A percentile compares a stretch with the other conserved stretches of the same genome.
Conservation (phyloP, 2,113 vertebrate genomes). For the Cepphus grylle region DNA sequence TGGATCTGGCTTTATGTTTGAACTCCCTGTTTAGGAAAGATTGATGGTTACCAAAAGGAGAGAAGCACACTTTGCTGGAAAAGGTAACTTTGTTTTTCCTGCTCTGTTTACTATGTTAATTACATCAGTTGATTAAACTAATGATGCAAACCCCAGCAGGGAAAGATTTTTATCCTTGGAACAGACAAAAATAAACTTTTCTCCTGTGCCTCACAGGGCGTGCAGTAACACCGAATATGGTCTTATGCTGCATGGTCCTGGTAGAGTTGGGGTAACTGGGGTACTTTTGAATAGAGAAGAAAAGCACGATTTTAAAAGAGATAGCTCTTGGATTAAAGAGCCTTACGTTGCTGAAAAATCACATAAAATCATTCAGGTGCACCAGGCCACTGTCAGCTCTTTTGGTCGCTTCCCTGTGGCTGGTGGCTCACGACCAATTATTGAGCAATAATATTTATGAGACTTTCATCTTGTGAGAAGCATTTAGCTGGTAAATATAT, state of each 20-base stretch:
- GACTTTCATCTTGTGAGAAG: not conserved
- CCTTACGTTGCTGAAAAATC: not conserved
- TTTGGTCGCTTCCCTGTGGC: not conserved
- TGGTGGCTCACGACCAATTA: not conserved
- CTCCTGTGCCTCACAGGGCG: not conserved
- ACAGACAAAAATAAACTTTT: not conserved
- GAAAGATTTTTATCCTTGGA: not conserved
- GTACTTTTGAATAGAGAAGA: not conserved
- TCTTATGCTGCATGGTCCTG: rapidly evolving
- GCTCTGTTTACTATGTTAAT: not conserved
- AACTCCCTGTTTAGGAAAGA: not conserved
- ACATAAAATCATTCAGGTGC: not conserved
- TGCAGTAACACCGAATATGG: too few relatives aligned
- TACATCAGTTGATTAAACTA: not conserved
- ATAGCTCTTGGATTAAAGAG: not conserved
- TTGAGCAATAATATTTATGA: not conserved
- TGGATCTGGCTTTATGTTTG: not conserved
- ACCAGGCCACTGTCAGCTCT: not conserved
- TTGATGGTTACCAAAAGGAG: not conserved
- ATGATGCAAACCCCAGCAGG: not conserved
- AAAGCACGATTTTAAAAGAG: not conserved
- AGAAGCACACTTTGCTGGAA: not conserved
- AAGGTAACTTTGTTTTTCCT: not conserved
- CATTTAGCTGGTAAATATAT: not conserved
- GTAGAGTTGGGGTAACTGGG: not conserved